phyloP scores from a whole-genome alignment of 2,113 vertebrate species.

The Brachyhypopomus gauderio region DNA sequence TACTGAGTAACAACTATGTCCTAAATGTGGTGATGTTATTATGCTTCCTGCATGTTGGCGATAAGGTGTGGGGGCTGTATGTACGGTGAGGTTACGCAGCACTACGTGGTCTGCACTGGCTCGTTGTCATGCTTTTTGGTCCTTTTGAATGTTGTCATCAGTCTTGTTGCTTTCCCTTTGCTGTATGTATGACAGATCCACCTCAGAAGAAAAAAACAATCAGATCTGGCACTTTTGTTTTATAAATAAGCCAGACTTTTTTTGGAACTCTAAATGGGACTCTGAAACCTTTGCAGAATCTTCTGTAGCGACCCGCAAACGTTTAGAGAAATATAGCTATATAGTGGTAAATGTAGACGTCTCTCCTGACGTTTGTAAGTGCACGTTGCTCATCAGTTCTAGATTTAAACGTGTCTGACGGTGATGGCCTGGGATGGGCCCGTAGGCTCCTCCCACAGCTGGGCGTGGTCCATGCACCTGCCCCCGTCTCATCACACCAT shows the following conservation, averaged over 20 bases:
- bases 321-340: not conserved
- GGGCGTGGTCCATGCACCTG: constrained; percentile 32
- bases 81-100: no score
- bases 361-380: not conserved
- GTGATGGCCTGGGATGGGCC: constrained; percentile 14
- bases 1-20: not conserved
- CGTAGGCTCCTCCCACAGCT: constrained; percentile 2
- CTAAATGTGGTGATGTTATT: not conserved
- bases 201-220: not conserved
- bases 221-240: not conserved
- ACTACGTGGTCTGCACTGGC: not conserved
- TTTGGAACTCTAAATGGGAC: not conserved
- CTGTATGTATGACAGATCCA: not conserved
- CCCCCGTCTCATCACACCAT: constrained; percentile 57
- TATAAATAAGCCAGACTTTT: not conserved
- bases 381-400: not conserved
- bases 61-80: not conserved
- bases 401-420: not conserved
- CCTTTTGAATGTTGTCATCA: not conserved
- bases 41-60: not conserved
- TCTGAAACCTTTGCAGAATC: not conserved
- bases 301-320: not conserved
- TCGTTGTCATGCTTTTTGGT: not conserved
- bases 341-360: not conserved
- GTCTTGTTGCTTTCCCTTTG: not conserved